These are phyloP conservation scores for Lepidocyrtinus sp. DNA, from an alignment of 2,888 invertebrate species.

Conservation along the genomic window DNA sequence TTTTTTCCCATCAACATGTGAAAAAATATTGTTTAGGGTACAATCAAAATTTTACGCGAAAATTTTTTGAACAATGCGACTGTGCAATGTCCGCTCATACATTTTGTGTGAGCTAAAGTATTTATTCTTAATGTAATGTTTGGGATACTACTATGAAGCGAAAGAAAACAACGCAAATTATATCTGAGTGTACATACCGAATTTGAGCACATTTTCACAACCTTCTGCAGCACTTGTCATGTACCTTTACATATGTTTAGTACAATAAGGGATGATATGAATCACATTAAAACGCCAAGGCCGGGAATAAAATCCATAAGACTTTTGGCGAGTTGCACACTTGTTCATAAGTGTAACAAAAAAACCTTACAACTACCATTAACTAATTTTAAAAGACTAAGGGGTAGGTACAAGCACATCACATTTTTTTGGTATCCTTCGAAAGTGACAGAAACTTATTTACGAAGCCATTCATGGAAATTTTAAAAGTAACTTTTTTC, in stretches of 20 bases:
- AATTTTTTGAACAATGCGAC: constrained; percentile 24
- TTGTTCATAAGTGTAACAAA: constrained; percentile 14
- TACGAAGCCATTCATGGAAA: background rate
- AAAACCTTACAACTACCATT: constrained; percentile 10
- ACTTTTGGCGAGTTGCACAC: constrained; percentile 30
- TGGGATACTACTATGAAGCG: constrained; percentile 3
- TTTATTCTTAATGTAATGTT: constrained; percentile 11
- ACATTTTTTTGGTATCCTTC: constrained; percentile 2
- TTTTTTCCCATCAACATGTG: constrained; percentile 14
- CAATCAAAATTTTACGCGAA: background rate
- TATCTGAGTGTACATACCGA: constrained; percentile 30
- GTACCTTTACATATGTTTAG: constrained; percentile 35
- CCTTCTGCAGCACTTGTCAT: constrained; percentile 50
- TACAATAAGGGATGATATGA: constrained; percentile 42
- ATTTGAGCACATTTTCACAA: constrained; percentile 45
- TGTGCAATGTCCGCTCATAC: constrained; percentile 1
- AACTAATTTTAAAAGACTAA: constrained; percentile 12
- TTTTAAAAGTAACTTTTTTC: background rate
- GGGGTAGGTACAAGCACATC: background rate
- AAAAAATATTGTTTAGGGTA: constrained; percentile 17
- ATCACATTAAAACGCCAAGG: constrained; percentile 63
- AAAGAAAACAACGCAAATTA: constrained; percentile 14
- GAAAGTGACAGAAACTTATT: constrained; percentile 13
- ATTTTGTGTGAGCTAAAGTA: constrained; percentile 6
- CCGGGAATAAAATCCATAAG: constrained; percentile 51